These are phyloP conservation scores for Mobula birostris DNA, from an alignment of 2,113 vertebrate genomes.

Conservation along the genomic window DNA sequence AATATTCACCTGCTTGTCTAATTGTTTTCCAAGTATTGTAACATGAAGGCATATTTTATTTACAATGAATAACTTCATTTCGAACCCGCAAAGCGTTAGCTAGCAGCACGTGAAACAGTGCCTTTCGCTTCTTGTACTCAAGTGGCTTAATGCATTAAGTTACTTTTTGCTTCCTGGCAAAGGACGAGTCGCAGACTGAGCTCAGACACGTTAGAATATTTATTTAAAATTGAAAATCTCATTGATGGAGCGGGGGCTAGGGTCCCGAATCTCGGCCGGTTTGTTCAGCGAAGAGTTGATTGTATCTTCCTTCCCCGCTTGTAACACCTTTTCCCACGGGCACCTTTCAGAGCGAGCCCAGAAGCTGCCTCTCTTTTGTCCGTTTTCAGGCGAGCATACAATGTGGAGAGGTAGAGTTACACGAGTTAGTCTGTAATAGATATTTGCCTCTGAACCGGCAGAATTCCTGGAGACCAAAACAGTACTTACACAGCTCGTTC, in stretches of 20 bases:
- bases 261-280: neutral
- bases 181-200: neutral
- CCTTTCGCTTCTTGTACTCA: neutral
- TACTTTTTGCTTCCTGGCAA: neutral
- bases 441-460: conserved; percentile 35
- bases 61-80: neutral
- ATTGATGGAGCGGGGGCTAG: neutral
- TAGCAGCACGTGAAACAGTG: no score
- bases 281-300: neutral
- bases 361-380: conserved; percentile 19
- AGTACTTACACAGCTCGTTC: conserved; percentile 49
- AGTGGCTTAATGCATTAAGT: neutral
- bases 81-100: neutral
- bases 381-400: conserved; percentile 6
- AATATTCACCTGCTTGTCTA: neutral
- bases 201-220: neutral
- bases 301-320: neutral
- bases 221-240: neutral
- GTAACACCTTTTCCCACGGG: conserved; percentile 36
- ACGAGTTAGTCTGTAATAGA: conserved; percentile 40
- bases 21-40: neutral
- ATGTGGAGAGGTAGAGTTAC: conserved; percentile 42
- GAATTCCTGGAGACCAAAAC: conserved; percentile 38
- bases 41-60: neutral
- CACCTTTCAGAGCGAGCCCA: neutral